A percentile compares a stretch with the other conserved stretches of the same genome.
These are phyloP conservation scores for Buceros bicornis DNA, from an alignment of 2,797 vertebrate genomes.

Conservation along the genomic window DNA sequence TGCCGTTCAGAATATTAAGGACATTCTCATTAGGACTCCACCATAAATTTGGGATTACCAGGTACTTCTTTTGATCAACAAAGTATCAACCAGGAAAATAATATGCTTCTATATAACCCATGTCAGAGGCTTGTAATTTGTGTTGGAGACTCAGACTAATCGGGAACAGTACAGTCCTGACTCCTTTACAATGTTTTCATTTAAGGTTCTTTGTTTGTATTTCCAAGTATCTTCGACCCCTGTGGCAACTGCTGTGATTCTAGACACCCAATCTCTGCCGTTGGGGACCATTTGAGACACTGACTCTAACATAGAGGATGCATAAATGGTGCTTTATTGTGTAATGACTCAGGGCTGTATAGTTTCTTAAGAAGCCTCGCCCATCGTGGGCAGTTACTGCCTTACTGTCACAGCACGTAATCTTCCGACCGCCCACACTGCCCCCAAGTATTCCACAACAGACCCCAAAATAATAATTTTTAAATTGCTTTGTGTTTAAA, in stretches of 20 bases:
- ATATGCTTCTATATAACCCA: not conserved
- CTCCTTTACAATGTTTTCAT: not conserved
- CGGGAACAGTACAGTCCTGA: not conserved
- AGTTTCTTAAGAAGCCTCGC: no score
- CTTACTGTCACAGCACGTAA: no score
- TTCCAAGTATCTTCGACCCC: not conserved
- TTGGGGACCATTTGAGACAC: no score
- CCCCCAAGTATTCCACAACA: not conserved
- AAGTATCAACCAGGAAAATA: not conserved
- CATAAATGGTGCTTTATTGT: no score
- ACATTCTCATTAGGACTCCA: not conserved
- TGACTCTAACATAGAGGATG: no score
- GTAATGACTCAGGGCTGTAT: no score
- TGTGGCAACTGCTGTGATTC: no score
- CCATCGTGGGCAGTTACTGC: no score
- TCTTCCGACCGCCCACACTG: no score
- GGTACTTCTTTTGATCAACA: not conserved
- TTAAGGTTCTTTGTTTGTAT: not conserved
- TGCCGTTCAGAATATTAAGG: not conserved
- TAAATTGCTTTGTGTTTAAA: not conserved
- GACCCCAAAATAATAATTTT: not conserved
- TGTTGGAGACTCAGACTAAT: not conserved
- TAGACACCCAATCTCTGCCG: no score
- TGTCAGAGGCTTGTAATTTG: not conserved
- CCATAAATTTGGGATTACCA: not conserved